Percentiles rank a stretch among this genome's conserved stretches.
phyloP scores from a whole-genome alignment of 2,888 invertebrate genomes.

The Lycaena phlaeas region DNA sequence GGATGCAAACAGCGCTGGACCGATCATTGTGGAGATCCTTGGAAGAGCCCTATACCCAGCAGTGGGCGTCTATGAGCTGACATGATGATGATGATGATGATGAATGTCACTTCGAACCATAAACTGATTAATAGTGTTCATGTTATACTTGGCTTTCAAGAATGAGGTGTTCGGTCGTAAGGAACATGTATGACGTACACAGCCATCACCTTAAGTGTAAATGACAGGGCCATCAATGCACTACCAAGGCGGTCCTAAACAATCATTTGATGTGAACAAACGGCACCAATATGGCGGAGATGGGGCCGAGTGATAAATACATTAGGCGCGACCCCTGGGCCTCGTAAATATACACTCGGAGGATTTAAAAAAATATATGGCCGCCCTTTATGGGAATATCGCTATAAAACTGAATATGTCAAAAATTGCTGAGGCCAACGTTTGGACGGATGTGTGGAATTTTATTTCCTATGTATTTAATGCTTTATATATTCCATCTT shows the following conservation, averaged over 20 bases:
- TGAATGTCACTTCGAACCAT: too few species aligned
- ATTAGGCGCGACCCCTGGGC: conserved; percentile 8
- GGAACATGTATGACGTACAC: background rate
- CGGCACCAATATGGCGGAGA: conserved; percentile 15
- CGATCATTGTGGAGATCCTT: too few species aligned
- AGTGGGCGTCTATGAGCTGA: too few species aligned
- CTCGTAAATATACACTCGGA: conserved; percentile 4
- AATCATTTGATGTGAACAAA: conserved; percentile 18
- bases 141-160: too few species aligned
- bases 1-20: too few species aligned
- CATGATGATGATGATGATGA: too few species aligned
- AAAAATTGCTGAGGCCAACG: conserved; percentile 4
- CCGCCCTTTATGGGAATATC: conserved; percentile 3
- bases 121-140: too few species aligned
- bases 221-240: conserved; percentile 15
- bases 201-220: conserved; percentile 1
- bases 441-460: background rate
- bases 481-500: too few species aligned
- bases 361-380: conserved; percentile 9
- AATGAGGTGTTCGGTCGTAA: too few species aligned
- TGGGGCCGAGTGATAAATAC: conserved; percentile 15
- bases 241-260: conserved; percentile 11
- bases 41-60: too few species aligned
- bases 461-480: too few species aligned
- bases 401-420: conserved; percentile 8